phyloP scores from a whole-genome alignment of 2,888 invertebrate species.

The Leptura quadrifasciata region DNA sequence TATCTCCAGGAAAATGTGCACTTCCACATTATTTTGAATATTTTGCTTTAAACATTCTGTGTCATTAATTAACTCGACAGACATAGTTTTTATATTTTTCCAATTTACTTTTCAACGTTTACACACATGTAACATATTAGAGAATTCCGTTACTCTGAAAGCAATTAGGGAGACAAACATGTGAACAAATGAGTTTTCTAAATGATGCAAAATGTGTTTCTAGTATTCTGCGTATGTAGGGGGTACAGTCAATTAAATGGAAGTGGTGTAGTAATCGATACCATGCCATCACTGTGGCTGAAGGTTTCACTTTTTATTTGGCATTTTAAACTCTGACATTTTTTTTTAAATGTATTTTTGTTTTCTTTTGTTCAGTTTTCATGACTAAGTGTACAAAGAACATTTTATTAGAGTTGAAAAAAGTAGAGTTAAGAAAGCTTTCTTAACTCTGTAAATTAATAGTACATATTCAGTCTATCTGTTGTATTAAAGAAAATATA shows the following conservation, averaged over 20 bases:
- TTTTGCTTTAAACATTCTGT: conserved; percentile 5
- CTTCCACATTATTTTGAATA: not conserved
- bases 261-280: conserved; percentile 50
- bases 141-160: conserved; percentile 60
- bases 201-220: conserved; percentile 64
- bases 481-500: no score
- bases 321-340: conserved; percentile 11
- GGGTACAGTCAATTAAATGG: conserved; percentile 59
- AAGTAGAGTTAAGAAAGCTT: no score
- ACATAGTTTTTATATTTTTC: conserved; percentile 31
- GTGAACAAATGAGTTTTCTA: conserved; percentile 66
- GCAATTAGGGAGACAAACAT: conserved; percentile 66
- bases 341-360: not conserved
- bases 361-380: not conserved
- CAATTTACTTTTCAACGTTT: conserved; percentile 37
- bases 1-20: not conserved
- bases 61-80: conserved; percentile 36
- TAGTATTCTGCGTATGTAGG: conserved; percentile 59
- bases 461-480: no score
- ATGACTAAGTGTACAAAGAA: not conserved
- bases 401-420: no score
- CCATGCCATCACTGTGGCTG: conserved; percentile 22
- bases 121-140: conserved; percentile 60
- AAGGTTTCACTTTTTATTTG: conserved; percentile 38
- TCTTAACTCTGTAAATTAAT: no score